Conservation (phyloP, 2,888 invertebrate genomes). For the Philaethria dido region DNA sequence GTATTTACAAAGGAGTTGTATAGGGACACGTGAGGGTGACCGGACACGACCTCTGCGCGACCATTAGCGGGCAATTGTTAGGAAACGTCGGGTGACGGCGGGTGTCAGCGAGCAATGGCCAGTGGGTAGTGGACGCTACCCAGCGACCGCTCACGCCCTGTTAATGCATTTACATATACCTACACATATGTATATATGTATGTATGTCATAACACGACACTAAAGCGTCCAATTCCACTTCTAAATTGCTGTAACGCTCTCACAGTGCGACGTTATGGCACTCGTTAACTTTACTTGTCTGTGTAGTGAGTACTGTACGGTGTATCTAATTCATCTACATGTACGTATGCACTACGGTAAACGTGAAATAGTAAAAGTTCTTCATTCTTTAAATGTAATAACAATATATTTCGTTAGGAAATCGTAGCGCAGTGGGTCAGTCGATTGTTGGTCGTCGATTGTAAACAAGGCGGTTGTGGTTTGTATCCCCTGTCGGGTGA, state of each 20-base stretch:
- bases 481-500: too few species aligned
- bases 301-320: background rate
- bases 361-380: too few species aligned
- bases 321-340: too few species aligned
- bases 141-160: background rate
- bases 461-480: too few species aligned
- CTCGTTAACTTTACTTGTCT: slow-evolving; percentile 6
- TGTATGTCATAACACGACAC: slow-evolving; percentile 12
- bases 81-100: background rate
- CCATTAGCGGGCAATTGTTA: slow-evolving; percentile 21
- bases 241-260: slow-evolving; percentile 10
- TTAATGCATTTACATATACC: background rate
- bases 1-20: background rate
- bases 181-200: background rate
- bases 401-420: too few species aligned
- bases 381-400: too few species aligned
- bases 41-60: slow-evolving; percentile 16
- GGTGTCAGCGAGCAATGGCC: background rate
- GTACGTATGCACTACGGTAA: too few species aligned
- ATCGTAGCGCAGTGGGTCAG: too few species aligned
- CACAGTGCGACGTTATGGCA: slow-evolving; percentile 1
- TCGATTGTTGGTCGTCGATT: too few species aligned
- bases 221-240: slow-evolving; percentile 23
- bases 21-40: background rate
- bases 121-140: background rate